Evolutionary conservation across 2,797 vertebrate genomes (phyloP).

Genomic region (Oreonectes daqikongensis): DNA sequence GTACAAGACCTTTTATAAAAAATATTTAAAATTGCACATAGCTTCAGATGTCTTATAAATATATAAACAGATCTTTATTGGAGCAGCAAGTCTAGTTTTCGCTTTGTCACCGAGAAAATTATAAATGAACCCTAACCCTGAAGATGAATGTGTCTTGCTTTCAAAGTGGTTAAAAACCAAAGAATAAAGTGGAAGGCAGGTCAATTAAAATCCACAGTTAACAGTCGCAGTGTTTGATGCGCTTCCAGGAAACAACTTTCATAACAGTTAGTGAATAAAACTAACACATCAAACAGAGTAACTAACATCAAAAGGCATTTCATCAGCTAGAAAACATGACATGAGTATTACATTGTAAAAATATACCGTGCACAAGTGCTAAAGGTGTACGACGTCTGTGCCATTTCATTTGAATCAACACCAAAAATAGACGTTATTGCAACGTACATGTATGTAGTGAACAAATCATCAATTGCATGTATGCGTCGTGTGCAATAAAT

Average conservation of each 20-base stretch:
- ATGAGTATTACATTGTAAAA: not conserved
- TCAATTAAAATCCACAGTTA: slow-evolving; percentile 5
- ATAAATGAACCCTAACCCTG: not conserved
- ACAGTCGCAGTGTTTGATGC: slow-evolving; percentile 3
- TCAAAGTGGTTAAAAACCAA: not conserved
- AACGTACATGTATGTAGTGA: not conserved
- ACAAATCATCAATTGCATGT: not conserved
- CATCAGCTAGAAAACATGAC: not conserved
- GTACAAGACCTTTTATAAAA: slow-evolving; percentile 13
- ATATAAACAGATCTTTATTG: slow-evolving; percentile 14
- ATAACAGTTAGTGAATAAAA: not conserved
- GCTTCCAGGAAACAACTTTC: not conserved
- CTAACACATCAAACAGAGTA: not conserved
- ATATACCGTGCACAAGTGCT: slow-evolving; percentile 9
- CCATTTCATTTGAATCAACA: not conserved
- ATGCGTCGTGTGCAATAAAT: not conserved
- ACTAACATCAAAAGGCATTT: not conserved
- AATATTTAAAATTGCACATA: slow-evolving; percentile 29
- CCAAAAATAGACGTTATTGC: not conserved
- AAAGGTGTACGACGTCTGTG: not conserved
- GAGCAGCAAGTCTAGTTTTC: slow-evolving; percentile 17
- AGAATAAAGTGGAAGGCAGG: not conserved
- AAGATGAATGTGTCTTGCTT: slow-evolving; percentile 1
- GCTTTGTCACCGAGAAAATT: slow-evolving; percentile 20
- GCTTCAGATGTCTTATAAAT: slow-evolving; percentile 24